Evolutionary conservation across 2,113 vertebrate species (phyloP).

Genomic region (Oxygymnocypris stewartii): DNA sequence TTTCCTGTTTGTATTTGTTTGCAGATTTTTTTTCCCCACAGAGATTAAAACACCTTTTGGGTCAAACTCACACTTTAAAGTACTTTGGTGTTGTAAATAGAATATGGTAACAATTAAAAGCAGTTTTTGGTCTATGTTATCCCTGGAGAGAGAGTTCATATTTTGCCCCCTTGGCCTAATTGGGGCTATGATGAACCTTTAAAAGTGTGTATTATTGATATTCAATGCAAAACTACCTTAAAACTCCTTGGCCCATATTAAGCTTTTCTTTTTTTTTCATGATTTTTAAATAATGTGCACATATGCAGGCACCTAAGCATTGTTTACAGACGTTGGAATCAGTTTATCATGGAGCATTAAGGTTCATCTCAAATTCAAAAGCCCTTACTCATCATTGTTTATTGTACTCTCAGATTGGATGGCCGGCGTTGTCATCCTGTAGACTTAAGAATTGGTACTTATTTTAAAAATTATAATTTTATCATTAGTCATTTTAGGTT

Average conservation of each 20-base stretch:
- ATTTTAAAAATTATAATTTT: no score
- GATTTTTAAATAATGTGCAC: neutral
- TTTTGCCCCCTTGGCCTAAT: constrained; percentile 9
- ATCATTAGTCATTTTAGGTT: no score
- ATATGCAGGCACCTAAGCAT: no score
- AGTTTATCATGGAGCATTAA: no score
- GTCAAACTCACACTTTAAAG: neutral
- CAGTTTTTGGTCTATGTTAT: constrained; percentile 12
- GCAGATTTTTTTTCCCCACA: neutral
- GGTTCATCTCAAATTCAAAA: no score
- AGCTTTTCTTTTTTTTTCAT: no score
- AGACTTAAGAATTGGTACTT: no score
- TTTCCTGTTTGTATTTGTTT: neutral
- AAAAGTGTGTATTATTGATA: neutral
- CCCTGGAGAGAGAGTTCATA: neutral
- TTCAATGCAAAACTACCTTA: constrained; percentile 3
- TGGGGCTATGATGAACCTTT: neutral
- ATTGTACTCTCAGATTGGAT: no score
- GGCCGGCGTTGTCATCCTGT: no score
- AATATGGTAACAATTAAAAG: constrained; percentile 21
- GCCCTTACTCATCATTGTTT: no score
- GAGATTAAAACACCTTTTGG: neutral
- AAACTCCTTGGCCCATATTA: constrained; percentile 29
- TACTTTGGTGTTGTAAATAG: constrained; percentile 17
- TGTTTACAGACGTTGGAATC: no score